A percentile compares a stretch with the other conserved stretches of the same genome.
Evolutionary conservation across 2,797 vertebrate species (phyloP).

Genomic region (Podargus strigoides): DNA sequence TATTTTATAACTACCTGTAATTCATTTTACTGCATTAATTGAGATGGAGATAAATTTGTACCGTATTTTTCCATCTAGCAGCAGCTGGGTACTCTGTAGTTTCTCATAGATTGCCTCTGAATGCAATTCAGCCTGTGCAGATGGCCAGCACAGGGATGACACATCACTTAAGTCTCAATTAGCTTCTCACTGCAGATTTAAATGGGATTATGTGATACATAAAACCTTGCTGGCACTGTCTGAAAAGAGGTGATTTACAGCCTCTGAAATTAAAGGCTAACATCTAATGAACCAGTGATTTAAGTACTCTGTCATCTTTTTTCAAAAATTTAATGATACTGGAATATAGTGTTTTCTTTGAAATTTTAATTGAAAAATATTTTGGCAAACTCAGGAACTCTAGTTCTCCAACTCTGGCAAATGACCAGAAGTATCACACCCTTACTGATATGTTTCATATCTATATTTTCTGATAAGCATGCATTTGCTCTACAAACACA

Average conservation of each 20-base stretch:
- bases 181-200: slow-evolving; percentile 27
- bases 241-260: slow-evolving; percentile 12
- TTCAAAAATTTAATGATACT: neutral
- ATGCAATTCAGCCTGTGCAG: slow-evolving; percentile 23
- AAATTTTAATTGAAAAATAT: neutral
- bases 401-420: neutral
- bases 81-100: neutral
- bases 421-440: neutral
- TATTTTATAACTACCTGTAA: neutral
- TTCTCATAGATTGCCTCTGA: slow-evolving; percentile 10
- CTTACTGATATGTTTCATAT: neutral
- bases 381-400: neutral
- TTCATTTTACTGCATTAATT: slow-evolving; percentile 1
- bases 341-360: neutral
- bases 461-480: neutral
- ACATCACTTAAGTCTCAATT: slow-evolving; percentile 51
- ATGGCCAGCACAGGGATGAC: slow-evolving; percentile 32
- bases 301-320: neutral
- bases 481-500: neutral
- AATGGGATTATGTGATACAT: slow-evolving; percentile 33
- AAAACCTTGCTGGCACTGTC: neutral
- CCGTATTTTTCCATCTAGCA: neutral
- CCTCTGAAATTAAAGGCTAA: neutral
- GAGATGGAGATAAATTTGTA: neutral
- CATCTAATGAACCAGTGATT: neutral